Base-by-base conservation (phyloP, 2,113 vertebrate species). In the Dendrocopos noguchii region DNA sequence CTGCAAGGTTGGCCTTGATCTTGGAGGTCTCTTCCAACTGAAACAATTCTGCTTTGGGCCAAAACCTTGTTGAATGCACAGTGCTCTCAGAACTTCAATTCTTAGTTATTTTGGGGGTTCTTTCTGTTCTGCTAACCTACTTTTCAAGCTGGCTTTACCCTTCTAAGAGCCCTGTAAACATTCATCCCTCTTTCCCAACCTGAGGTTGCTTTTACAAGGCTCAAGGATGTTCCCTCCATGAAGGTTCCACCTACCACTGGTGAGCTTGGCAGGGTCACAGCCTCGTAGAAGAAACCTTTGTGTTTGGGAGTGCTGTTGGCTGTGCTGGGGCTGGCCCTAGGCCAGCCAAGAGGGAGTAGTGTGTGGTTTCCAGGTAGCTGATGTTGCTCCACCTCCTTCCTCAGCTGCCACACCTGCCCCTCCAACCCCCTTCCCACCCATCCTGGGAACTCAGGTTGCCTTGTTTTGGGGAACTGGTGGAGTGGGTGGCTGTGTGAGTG, bases 111-210 rank as follows among this genome's bases (percentile, higher is more conserved):
- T 14, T 15, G 28, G 29, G 44, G 21, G 31, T n/a, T 25, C 15
- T 42, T 28, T 34, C 34, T 3, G 3, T 6, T 7, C 7, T 76
- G 1, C 22, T 17, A 16, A 28, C 59, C 59, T 24, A 1, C 67
- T 76, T 55, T 0, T 5, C 25, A 1, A 73, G 73, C 60, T 33
- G 84, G 76, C 42, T 72, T 88, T 74, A 5, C 47, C 29, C 39
- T 31, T 36, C 2, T 6, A 6, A 44, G 39, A 53, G 78, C 78
- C 10, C 28, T 42, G 78, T 12, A 76, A 16, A 7, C 10, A 0
- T 20, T 44, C 44, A 0, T 8, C 50, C 12, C 6, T 2, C 53
- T 5, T 5, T 2, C 67, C 33, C 9, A 0, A 4, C 9, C 50
- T 55, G 53, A 55, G 53, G 15, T 19, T 2, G 5, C 22, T n/a